phyloP scores from a whole-genome alignment of 2,888 invertebrate species.

The Candidula unifasciata region DNA sequence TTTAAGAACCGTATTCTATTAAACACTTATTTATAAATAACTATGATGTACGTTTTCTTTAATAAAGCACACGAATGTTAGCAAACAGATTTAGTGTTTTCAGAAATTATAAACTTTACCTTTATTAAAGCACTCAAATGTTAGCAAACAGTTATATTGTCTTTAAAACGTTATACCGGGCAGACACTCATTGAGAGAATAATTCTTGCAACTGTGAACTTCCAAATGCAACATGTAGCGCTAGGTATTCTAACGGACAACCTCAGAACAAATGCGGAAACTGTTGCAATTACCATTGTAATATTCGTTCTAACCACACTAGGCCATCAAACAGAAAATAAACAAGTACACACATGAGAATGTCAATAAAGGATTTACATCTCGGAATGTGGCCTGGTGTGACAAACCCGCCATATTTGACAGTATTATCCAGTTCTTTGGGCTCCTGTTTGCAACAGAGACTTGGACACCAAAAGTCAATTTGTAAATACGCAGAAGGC shows the following conservation, averaged over 20 bases:
- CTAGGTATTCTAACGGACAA: background rate
- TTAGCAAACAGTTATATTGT: too few species aligned
- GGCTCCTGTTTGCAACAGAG: background rate
- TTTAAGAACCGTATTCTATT: too few species aligned
- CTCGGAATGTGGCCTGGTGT: background rate
- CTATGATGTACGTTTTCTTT: too few species aligned
- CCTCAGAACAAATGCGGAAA: background rate
- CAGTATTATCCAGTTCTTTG: conserved; percentile 1
- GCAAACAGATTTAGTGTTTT: too few species aligned
- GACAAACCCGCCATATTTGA: background rate
- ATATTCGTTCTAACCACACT: background rate
- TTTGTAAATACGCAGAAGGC: background rate
- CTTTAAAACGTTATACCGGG: too few species aligned
- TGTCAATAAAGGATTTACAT: background rate
- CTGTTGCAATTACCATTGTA: background rate
- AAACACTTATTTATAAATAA: too few species aligned
- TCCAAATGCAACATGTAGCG: background rate
- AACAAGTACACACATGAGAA: background rate
- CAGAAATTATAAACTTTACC: too few species aligned
- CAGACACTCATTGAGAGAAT: too few species aligned
- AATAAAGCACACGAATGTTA: too few species aligned
- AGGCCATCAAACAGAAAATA: background rate
- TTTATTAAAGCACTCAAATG: too few species aligned
- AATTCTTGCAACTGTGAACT: too few species aligned
- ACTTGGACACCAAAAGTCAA: background rate